Conservation (phyloP, 2,888 invertebrate species). For the Dastarcus helophoroides region DNA sequence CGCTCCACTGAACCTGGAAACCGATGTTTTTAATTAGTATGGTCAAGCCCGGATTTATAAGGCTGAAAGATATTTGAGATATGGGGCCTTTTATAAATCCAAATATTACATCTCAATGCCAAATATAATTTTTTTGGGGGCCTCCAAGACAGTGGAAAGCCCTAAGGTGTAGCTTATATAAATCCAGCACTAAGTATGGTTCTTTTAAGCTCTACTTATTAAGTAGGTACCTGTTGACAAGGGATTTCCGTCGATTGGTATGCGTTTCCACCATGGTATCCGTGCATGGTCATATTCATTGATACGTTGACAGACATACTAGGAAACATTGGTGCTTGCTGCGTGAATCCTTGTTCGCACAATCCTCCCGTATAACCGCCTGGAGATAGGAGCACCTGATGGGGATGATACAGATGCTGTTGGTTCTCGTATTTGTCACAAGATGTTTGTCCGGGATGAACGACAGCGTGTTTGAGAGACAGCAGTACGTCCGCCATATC, state of each 20-base stretch:
- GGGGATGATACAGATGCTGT: constrained; percentile 20
- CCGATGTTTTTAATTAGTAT: no score
- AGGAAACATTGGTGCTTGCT: constrained; percentile 55
- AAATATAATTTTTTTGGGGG: no score
- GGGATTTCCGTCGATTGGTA: not conserved
- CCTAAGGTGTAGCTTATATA: no score
- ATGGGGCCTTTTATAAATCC: no score
- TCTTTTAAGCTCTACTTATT: no score
- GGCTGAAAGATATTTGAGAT: no score
- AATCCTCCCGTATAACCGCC: constrained; percentile 33
- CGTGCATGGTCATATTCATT: constrained; percentile 97
- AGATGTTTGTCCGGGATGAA: constrained; percentile 56
- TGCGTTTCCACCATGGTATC: constrained; percentile 39
- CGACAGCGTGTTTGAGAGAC: constrained; percentile 78
- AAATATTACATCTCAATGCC: no score
- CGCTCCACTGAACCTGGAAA: constrained; percentile 60
- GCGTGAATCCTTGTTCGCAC: constrained; percentile 23
- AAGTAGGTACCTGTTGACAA: constrained; percentile 1
- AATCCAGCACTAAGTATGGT: no score
- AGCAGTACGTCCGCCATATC: constrained; percentile 83
- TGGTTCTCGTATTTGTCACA: constrained; percentile 21
- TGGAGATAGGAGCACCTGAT: constrained; percentile 54
- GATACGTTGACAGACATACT: constrained; percentile 95
- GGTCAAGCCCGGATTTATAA: no score
- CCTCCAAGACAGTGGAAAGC: no score